Base-by-base conservation (phyloP, 2,113 vertebrate genomes). In the Redunca redunca region DNA sequence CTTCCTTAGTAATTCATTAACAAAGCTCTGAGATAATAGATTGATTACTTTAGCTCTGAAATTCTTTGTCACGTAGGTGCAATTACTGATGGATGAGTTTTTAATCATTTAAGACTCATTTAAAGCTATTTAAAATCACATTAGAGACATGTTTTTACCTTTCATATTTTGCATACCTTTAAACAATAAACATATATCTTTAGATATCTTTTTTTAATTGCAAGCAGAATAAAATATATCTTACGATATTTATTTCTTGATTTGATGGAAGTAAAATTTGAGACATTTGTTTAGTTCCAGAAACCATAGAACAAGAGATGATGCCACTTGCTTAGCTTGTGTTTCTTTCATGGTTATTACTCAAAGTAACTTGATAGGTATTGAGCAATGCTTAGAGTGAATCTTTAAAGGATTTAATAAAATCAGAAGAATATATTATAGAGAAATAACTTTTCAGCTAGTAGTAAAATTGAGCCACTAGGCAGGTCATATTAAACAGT, bases 291-390 rank as follows among this genome's bases (percentile, higher is more conserved):
- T 96, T 95, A 97, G 36, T 62, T 94, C 46, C 90, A 97, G 91
- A 97, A 97, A 96, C 46, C 14, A n/a, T 4, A 92, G 60, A 28
- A 84, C 71, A 9, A 28, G 30, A 95, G 43, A 88, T 96, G 43
- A 94, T 96, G 83, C 48, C 0, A 57, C n/a, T 92, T 97, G 11
- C 16, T 78, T 89, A 84, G 6, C 52, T 90, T 36, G 13, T 84
- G 43, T 91, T 74, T 85, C 97, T 26, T 97, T 57, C 96, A 89
- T 98, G 53, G 74, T 96, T 97, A 94, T 97, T 98, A 93, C 64
- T 97, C 40, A 50, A 95, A 97, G 60, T 50, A 89, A 95, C 94
- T 90, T 95, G 28, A 50, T 96, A 95, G 7, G 0, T 91, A 84
- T 50, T 91, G 95, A 97, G 30, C 30, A 98, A 90, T 3, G 97